Conservation (phyloP, 2,113 vertebrate species). For the Pionites leucogaster region DNA sequence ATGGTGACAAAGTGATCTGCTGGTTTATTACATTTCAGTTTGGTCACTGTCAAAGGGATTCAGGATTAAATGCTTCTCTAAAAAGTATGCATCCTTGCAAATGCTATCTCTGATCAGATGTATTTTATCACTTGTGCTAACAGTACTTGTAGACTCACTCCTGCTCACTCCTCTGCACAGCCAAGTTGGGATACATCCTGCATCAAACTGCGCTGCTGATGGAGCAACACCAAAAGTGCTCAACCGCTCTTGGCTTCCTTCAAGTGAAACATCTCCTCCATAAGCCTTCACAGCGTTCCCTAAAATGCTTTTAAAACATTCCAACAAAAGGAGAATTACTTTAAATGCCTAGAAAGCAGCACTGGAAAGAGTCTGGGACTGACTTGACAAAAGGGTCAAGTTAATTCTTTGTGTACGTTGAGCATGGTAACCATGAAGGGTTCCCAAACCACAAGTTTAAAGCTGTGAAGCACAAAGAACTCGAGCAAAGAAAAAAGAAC, state of each 20-base stretch:
- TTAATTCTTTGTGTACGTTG: fast-evolving
- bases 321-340: not conserved
- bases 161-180: not conserved
- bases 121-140: not conserved
- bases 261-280: not conserved
- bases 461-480: not conserved
- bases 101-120: fast-evolving
- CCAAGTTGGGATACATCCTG: not conserved
- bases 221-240: not conserved
- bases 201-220: not conserved
- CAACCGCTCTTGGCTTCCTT: not conserved
- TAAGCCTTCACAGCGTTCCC: not conserved
- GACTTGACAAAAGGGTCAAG: not conserved
- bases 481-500: not conserved
- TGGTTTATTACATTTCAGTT: not conserved
- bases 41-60: not conserved
- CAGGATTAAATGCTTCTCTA: not conserved
- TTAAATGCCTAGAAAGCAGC: not conserved
- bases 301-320: not conserved
- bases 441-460: not conserved
- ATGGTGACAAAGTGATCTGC: not conserved
- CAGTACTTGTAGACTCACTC: not conserved
- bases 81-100: not conserved
- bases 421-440: not conserved
- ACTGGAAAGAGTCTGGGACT: not conserved